Evolutionary conservation across 2,888 invertebrate genomes (phyloP), one percentile per base, ranked within the genome.

Genomic region (Lysandra bellargus): DNA sequence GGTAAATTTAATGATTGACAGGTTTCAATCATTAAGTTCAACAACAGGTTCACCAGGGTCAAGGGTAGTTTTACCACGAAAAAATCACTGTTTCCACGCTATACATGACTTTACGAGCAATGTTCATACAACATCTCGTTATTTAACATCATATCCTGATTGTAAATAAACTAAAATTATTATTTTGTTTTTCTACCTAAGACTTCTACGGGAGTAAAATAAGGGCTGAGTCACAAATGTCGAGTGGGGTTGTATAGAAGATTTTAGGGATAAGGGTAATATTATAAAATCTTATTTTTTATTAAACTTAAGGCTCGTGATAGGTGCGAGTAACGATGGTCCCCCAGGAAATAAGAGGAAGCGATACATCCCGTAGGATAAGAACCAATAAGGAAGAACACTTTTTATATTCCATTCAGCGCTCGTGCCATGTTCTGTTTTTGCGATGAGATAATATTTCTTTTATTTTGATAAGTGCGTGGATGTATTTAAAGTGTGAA

Each of bases 261-360:
- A 75, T 88, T 88, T 86, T 86, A 81, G 85, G 88, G 86, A 87
- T 86, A 81, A 83, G 82, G 1, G 40, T 49, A 33, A 79, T 75
- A 75, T 79, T 76, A 85, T 87, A 86, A 88, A 89, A 88, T 87
- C 84, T 86, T 87, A 87, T 87, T 87, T 87, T 87, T 88, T 89
- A 89, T 88, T 88, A 89, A 87, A 87, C 84, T 87, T 88, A 81
- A 86, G 85, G 85, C 86, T 86, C 84, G 85, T 87, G 87, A 89
- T 88, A 90, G 89, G 89, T 91, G 89, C 87, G 88, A 84, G 86
- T 89, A 88, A 89, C 88, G 83, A 83, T 84, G 84, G 82, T 90
- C 90, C 92, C 88, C 79, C 83, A 91, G 92, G 91, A 92, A 92
- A 92, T 92, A 91, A 90, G 87, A 81, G 81, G 81, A 81, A 82